A percentile compares a stretch with the other conserved stretches of the same genome.
These are phyloP conservation scores for Cryptoblepharus egeriae DNA, from an alignment of 2,797 vertebrate genomes.

Conservation along the genomic window DNA sequence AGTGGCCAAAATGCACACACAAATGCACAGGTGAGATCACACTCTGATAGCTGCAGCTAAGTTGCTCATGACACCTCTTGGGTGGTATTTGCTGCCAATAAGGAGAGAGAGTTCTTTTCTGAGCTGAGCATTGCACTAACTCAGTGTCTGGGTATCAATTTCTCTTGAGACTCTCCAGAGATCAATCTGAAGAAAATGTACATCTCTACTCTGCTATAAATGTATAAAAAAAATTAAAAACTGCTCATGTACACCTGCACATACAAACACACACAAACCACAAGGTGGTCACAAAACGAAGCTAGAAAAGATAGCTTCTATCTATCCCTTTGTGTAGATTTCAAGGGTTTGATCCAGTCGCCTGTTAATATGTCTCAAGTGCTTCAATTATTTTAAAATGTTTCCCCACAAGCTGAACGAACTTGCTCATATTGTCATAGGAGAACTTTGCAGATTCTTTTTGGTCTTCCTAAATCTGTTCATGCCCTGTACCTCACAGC, in stretches of 20 bases:
- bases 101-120: slow-evolving; percentile 62
- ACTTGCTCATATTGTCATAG: not conserved
- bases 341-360: slow-evolving; percentile 42
- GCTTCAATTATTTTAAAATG: not conserved
- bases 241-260: no score
- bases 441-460: not conserved
- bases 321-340: slow-evolving; percentile 39
- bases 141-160: slow-evolving; percentile 58
- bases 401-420: not conserved
- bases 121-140: slow-evolving; percentile 59
- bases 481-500: not conserved
- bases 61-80: slow-evolving; percentile 54
- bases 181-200: slow-evolving; percentile 57
- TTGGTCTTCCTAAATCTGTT: not conserved
- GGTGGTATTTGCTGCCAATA: slow-evolving; percentile 54
- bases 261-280: no score
- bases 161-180: slow-evolving; percentile 66
- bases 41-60: slow-evolving; percentile 60
- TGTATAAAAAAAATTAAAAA: no score
- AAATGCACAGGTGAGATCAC: slow-evolving; percentile 53
- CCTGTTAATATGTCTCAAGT: slow-evolving; percentile 27
- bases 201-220: slow-evolving; percentile 39
- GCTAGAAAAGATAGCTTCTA: slow-evolving; percentile 51
- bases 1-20: slow-evolving; percentile 53
- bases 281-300: slow-evolving; percentile 28